Percentiles rank a stretch among this genome's conserved stretches.
phyloP scores from a whole-genome alignment of 2,113 vertebrate genomes.

The Notechis scutatus region DNA sequence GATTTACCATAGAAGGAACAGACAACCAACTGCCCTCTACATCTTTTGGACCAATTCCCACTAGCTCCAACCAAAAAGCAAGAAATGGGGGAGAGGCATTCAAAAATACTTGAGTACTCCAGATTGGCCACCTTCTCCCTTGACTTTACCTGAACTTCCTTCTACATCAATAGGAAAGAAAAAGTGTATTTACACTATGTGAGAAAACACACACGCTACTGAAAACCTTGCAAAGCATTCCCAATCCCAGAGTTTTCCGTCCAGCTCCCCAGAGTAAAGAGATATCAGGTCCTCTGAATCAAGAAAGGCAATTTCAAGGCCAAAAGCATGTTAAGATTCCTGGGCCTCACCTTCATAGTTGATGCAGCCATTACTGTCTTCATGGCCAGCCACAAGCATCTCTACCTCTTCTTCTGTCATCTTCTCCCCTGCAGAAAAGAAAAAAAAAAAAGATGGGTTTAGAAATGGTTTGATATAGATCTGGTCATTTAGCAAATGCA shows the following conservation, averaged over 20 bases:
- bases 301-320: neutral
- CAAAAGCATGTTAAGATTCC: neutral
- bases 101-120: neutral
- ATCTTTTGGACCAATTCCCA: neutral
- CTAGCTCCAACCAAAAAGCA: neutral
- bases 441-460: neutral
- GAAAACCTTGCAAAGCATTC: neutral
- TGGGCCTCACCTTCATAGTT: constrained; percentile 87
- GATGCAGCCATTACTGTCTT: constrained; percentile 94
- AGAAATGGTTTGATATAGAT: neutral
- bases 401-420: constrained; percentile 94
- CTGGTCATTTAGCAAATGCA: neutral
- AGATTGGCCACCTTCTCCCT: neutral
- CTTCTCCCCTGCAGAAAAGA: constrained; percentile 83
- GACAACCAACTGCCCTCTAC: neutral
- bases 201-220: neutral
- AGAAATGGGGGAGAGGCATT: neutral
- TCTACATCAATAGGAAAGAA: neutral
- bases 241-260: neutral
- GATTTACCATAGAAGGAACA: neutral
- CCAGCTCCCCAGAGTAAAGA: neutral
- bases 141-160: neutral
- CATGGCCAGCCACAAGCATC: constrained; percentile 85
- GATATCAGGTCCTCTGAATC: neutral
- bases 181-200: neutral